A percentile compares a stretch with the other conserved stretches of the same genome.
Conservation (phyloP, 2,888 invertebrate genomes). For the Autographa pulchrina region DNA sequence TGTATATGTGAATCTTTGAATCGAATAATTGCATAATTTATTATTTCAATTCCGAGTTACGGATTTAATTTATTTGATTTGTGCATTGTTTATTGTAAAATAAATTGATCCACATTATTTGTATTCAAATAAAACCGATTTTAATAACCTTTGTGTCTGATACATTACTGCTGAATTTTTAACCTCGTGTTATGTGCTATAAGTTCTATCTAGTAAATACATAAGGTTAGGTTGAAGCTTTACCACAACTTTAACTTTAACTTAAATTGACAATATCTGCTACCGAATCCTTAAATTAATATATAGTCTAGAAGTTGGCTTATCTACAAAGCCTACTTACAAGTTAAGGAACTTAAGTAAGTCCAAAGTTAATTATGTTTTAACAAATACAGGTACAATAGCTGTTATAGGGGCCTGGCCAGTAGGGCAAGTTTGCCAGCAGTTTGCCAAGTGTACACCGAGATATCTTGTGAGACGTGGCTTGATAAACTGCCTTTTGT, state of each 20-base stretch:
- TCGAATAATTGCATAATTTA: neutral
- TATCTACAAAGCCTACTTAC: slow-evolving; percentile 46
- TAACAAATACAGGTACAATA: slow-evolving; percentile 46
- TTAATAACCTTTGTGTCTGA: too few relatives aligned
- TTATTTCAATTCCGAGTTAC: neutral
- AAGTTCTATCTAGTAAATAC: too few relatives aligned
- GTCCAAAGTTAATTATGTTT: slow-evolving; percentile 52
- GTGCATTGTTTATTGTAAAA: neutral
- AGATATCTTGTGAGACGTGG: slow-evolving; percentile 77
- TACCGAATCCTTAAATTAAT: slow-evolving; percentile 26
- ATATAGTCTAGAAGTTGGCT: slow-evolving; percentile 25
- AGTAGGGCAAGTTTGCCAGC: slow-evolving; percentile 68
- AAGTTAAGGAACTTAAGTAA: slow-evolving; percentile 40
- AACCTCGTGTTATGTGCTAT: neutral
- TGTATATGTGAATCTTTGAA: neutral
- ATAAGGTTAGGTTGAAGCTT: neutral
- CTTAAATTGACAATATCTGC: slow-evolving; percentile 7
- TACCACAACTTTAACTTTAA: neutral
- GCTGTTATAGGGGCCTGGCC: slow-evolving; percentile 59
- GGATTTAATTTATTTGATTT: neutral
- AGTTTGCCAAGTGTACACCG: slow-evolving; percentile 69
- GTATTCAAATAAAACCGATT: neutral
- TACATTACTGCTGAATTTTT: too few relatives aligned
- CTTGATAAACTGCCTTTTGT: slow-evolving; percentile 84
- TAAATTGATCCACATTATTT: neutral